Conservation (phyloP, 2,888 invertebrate species). For the Acanthosepion lycidas region DNA sequence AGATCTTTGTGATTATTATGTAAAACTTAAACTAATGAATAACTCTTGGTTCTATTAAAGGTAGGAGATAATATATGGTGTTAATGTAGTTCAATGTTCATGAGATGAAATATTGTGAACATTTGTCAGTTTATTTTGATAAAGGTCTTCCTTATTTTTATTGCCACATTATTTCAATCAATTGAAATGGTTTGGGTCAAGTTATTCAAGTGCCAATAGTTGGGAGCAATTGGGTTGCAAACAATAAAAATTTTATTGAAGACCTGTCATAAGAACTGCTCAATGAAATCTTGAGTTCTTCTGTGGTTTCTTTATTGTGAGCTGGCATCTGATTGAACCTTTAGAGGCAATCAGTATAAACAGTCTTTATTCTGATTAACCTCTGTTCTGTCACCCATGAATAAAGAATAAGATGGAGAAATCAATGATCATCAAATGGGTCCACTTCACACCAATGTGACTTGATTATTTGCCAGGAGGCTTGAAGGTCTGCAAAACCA, state of each 20-base stretch:
- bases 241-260: background rate
- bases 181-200: background rate
- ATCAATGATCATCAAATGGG: slow-evolving; percentile 21
- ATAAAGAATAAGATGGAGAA: background rate
- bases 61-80: background rate
- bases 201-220: background rate
- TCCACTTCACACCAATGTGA: background rate
- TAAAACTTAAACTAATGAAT: background rate
- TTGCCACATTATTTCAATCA: slow-evolving; percentile 18
- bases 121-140: background rate
- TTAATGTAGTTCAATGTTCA: background rate
- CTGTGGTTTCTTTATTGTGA: background rate
- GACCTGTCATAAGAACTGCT: background rate
- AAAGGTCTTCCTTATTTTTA: background rate
- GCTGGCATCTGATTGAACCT: background rate
- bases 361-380: background rate
- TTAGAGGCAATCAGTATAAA: background rate
- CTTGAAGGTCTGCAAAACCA: background rate
- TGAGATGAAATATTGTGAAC: background rate
- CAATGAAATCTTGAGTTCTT: background rate
- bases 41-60: background rate
- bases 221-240: background rate
- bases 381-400: slow-evolving; percentile 20
- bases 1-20: background rate
- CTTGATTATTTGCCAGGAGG: background rate